Evolutionary conservation across 2,113 vertebrate genomes (phyloP).

Genomic region (Rhipidura dahli): DNA sequence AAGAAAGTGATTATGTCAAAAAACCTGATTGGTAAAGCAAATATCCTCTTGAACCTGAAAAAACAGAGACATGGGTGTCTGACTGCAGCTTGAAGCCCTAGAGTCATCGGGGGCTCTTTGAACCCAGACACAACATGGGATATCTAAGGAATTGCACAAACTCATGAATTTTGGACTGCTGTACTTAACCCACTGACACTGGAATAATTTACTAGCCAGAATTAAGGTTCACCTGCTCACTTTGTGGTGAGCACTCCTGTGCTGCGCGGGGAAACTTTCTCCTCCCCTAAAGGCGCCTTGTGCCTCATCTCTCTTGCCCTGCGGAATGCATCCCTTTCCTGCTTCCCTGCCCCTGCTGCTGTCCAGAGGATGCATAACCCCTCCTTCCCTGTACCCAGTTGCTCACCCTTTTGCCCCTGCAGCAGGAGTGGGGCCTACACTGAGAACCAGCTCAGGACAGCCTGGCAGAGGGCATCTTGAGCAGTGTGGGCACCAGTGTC

Average conservation of each 20-base stretch:
- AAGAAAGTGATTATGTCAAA: background rate
- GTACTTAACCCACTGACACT: background rate
- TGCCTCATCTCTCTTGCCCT: fast-evolving
- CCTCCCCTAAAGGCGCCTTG: fast-evolving
- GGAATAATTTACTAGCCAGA: background rate
- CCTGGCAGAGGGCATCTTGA: background rate
- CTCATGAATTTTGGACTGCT: background rate
- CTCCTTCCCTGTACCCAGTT: background rate
- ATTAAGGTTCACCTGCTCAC: background rate
- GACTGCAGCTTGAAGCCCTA: background rate
- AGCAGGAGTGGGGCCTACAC: fast-evolving
- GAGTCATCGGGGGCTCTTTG: background rate
- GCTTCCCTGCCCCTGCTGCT: background rate
- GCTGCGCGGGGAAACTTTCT: fast-evolving
- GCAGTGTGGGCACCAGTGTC: fast-evolving
- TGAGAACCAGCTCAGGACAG: background rate
- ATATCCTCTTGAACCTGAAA: background rate
- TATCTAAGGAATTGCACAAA: background rate
- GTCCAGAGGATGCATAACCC: background rate
- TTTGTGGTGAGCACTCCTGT: fast-evolving
- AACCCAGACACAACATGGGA: background rate
- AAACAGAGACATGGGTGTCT: background rate
- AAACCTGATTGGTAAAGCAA: background rate
- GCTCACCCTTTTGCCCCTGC: fast-evolving
- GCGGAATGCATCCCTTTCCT: background rate